Evolutionary conservation across 1,140 invertebrate genomes (phyloP).

Genomic region (Brachionus plicatilis): DNA sequence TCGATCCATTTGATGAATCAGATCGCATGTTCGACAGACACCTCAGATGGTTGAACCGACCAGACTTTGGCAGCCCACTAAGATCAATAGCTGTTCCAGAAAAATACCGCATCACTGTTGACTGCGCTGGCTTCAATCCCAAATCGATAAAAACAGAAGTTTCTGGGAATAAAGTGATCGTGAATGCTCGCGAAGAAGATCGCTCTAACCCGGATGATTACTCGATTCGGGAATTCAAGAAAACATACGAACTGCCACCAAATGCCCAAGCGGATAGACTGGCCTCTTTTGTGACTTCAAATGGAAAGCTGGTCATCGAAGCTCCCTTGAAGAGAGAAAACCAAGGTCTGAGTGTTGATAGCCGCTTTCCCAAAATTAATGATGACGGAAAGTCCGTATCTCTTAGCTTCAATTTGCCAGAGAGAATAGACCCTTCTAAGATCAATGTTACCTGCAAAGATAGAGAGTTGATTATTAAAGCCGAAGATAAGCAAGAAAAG

Average conservation of each 20-base stretch:
- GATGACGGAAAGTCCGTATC: conserved; percentile 37
- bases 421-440: conserved; percentile 22
- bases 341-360: neutral
- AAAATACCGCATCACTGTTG: conserved; percentile 37
- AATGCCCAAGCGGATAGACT: neutral
- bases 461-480: conserved; percentile 19
- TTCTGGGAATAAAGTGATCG: conserved; percentile 6
- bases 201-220: conserved; percentile 8
- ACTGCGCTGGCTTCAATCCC: conserved; percentile 16
- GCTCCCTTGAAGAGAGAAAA: conserved; percentile 29
- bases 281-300: neutral
- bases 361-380: neutral
- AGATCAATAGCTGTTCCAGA: neutral
- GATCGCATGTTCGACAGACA: conserved; percentile 5
- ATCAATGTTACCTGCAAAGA: conserved; percentile 38
- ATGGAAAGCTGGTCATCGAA: conserved; percentile 12
- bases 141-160: conserved; percentile 36
- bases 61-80: neutral
- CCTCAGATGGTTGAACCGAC: neutral
- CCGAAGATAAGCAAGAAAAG: conserved; percentile 25
- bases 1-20: conserved; percentile 18
- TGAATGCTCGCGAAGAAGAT: conserved; percentile 2
- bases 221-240: conserved; percentile 25
- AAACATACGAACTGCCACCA: conserved; percentile 14
- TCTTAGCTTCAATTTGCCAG: conserved; percentile 1